phyloP scores from a whole-genome alignment of 30 jellyfish, hydroid and myxozoan genomes.

The Phacellophora camtschatica region DNA sequence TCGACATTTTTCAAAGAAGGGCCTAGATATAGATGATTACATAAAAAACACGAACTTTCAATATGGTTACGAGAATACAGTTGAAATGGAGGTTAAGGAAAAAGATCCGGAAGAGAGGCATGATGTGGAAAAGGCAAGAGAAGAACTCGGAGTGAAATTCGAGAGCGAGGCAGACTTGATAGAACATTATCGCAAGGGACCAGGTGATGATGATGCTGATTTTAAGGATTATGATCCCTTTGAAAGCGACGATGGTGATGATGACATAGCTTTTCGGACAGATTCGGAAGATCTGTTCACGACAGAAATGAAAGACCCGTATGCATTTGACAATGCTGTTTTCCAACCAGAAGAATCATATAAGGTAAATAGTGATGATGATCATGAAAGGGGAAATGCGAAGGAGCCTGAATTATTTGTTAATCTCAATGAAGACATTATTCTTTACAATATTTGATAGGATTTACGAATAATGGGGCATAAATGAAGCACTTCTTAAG shows the following conservation, averaged over 20 bases:
- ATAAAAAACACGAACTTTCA: slow-evolving; percentile 5
- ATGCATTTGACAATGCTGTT: not conserved
- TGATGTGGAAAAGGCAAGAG: slow-evolving; percentile 14
- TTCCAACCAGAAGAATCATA: slow-evolving; percentile 19
- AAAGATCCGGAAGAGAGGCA: not conserved
- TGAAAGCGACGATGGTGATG: slow-evolving; percentile 51
- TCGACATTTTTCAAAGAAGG: slow-evolving; percentile 9
- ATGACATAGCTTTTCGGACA: not conserved
- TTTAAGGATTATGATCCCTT: slow-evolving; percentile 27
- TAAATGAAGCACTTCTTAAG: too few species aligned
- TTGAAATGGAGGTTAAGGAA: not conserved
- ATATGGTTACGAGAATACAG: slow-evolving; percentile 38
- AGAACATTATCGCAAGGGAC: slow-evolving; percentile 29
- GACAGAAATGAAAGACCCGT: not conserved
- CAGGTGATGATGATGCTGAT: not conserved
- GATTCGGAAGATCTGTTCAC: slow-evolving; percentile 7
- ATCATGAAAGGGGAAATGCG: slow-evolving; percentile 16
- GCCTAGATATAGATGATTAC: slow-evolving; percentile 19
- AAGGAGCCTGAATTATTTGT: slow-evolving; percentile 8
- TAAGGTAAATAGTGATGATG: slow-evolving; percentile 20
- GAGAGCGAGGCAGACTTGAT: slow-evolving; percentile 62
- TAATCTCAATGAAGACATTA: slow-evolving; percentile 28
- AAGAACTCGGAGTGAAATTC: slow-evolving; percentile 37
- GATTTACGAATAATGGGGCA: too few species aligned
- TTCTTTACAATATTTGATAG: slow-evolving; percentile 41